These are phyloP conservation scores for Solea solea DNA, from an alignment of 2,113 vertebrate genomes.

Conservation along the genomic window DNA sequence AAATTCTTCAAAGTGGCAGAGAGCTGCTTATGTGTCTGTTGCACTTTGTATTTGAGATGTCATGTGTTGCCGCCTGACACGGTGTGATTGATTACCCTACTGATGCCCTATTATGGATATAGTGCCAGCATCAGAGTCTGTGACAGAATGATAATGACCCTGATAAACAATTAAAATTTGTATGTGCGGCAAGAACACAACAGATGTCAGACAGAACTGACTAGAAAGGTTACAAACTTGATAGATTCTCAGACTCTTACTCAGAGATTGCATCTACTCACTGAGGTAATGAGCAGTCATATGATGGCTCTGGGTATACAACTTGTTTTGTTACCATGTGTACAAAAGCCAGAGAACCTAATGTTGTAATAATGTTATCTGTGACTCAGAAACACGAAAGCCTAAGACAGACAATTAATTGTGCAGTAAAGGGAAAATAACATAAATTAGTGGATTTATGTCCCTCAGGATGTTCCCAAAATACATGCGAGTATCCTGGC, in stretches of 20 bases:
- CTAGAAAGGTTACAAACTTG: conserved; percentile 28
- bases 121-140: conserved; percentile 40
- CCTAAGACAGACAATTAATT: too few species aligned
- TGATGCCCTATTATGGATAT: conserved; percentile 56
- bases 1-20: conserved; percentile 30
- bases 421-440: too few species aligned
- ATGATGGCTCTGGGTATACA: too few species aligned
- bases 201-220: conserved; percentile 27
- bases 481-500: too few species aligned
- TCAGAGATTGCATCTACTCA: not conserved
- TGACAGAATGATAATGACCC: conserved; percentile 66
- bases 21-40: conserved; percentile 8
- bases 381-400: too few species aligned
- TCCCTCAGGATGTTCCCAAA: too few species aligned
- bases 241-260: not conserved
- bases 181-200: conserved; percentile 35
- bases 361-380: too few species aligned
- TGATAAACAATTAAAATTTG: conserved; percentile 70
- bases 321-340: too few species aligned
- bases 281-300: not conserved
- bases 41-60: conserved; percentile 39
- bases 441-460: too few species aligned
- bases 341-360: too few species aligned
- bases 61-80: conserved; percentile 48
- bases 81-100: conserved; percentile 68